Evolutionary conservation across 2,888 invertebrate genomes (phyloP).

Genomic region (Andrena bicolor): DNA sequence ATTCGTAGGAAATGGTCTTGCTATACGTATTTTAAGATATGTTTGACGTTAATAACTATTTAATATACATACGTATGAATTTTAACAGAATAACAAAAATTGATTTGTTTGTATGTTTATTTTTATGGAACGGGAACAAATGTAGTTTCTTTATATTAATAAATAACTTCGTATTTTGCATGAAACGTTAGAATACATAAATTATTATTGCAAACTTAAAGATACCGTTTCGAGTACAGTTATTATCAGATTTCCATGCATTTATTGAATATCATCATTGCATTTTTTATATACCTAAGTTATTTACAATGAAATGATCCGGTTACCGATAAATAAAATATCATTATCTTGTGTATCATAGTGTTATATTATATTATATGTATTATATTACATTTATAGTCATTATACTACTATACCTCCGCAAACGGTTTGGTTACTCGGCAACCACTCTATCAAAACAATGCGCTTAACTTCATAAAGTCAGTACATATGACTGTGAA

Average conservation of each 20-base stretch:
- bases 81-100: slow-evolving; percentile 27
- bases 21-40: slow-evolving; percentile 44
- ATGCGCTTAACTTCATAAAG: slow-evolving; percentile 16
- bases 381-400: no score
- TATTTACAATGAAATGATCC: slow-evolving; percentile 22
- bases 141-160: slow-evolving; percentile 46
- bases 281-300: slow-evolving; percentile 14
- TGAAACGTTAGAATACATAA: slow-evolving; percentile 7
- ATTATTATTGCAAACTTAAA: slow-evolving; percentile 12
- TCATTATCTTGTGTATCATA: slow-evolving; percentile 8
- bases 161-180: slow-evolving; percentile 35
- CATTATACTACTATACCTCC: background rate
- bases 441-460: slow-evolving; percentile 55
- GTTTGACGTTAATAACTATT: slow-evolving; percentile 36
- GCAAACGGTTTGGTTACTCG: slow-evolving; percentile 36
- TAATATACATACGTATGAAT: slow-evolving; percentile 33
- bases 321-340: slow-evolving; percentile 13
- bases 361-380: no score
- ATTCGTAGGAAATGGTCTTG: slow-evolving; percentile 23
- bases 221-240: background rate
- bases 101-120: slow-evolving; percentile 45
- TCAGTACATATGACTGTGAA: background rate
- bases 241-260: slow-evolving; percentile 21
- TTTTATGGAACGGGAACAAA: slow-evolving; percentile 40
- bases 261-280: slow-evolving; percentile 20